These are phyloP conservation scores for Pseudorectes ferrugineus DNA, from an alignment of 2,113 vertebrate species.

Conservation along the genomic window DNA sequence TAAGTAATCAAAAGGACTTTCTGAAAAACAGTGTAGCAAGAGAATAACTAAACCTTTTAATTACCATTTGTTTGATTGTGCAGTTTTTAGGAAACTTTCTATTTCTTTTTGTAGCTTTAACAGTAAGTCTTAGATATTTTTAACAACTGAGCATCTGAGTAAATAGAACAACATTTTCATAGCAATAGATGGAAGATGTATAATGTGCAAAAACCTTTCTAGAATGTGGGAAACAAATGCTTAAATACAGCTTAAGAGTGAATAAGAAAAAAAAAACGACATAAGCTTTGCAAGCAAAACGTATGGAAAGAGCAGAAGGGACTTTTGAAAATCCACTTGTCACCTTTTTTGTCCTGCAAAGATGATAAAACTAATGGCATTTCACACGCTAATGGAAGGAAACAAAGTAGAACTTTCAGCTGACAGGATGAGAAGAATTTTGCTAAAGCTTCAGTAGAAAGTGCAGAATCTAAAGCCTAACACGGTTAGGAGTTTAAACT, in stretches of 20 bases:
- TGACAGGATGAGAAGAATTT: conserved; percentile 23
- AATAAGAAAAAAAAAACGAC: neutral
- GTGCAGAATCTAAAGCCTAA: neutral
- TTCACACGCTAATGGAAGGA: neutral
- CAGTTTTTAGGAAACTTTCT: neutral
- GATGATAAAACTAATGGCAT: neutral
- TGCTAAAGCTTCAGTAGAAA: neutral
- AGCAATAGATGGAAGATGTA: neutral
- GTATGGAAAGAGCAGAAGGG: neutral
- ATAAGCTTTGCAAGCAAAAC: neutral
- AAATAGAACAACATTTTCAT: neutral
- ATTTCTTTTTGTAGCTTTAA: neutral
- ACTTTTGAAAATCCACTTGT: neutral
- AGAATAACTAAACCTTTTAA: neutral
- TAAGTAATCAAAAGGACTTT: neutral
- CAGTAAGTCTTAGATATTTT: neutral
- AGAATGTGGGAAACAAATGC: neutral
- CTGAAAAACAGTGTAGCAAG: neutral
- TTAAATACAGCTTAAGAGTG: neutral
- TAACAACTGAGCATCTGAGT: neutral
- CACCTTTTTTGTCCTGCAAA: neutral
- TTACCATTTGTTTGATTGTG: neutral
- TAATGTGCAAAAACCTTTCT: neutral
- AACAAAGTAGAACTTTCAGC: neutral
- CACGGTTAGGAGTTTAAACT: neutral